Percentiles rank a stretch among this genome's conserved stretches.
Conservation (phyloP, 2,797 vertebrate genomes). For the Xyrichtys novacula region DNA sequence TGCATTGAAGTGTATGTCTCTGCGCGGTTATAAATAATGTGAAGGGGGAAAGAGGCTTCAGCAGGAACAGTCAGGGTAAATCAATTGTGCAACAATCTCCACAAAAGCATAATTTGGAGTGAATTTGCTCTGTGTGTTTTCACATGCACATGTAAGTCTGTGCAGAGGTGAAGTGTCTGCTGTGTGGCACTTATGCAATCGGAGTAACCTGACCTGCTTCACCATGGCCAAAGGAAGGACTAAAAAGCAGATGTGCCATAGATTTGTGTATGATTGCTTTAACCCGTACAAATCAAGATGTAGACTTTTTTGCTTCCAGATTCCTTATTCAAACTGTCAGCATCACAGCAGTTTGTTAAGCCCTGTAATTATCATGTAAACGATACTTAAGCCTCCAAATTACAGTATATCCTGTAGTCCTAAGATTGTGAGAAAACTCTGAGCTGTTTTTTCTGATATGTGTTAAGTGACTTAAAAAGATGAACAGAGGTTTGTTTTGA, state of each 20-base stretch:
- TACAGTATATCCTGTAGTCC: slow-evolving; percentile 43
- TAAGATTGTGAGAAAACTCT: slow-evolving; percentile 12
- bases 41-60: too few relatives aligned
- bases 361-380: too few relatives aligned
- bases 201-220: slow-evolving; percentile 60
- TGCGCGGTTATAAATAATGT: slow-evolving; percentile 3
- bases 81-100: slow-evolving; percentile 20
- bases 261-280: slow-evolving; percentile 11
- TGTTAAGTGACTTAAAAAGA: slow-evolving; percentile 1
- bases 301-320: neutral
- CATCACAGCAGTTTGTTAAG: too few relatives aligned
- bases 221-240: slow-evolving; percentile 14
- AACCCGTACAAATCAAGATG: slow-evolving; percentile 15
- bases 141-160: slow-evolving; percentile 13
- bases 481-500: slow-evolving; percentile 19
- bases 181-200: slow-evolving; percentile 56
- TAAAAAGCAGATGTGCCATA: slow-evolving; percentile 46
- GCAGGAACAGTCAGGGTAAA: too few relatives aligned
- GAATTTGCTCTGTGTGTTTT: slow-evolving; percentile 20
- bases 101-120: slow-evolving; percentile 25
- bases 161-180: slow-evolving; percentile 14
- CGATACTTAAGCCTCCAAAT: too few relatives aligned
- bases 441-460: slow-evolving; percentile 10
- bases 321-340: too few relatives aligned
- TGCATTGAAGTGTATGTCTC: neutral